Evolutionary conservation across 2,113 vertebrate species (phyloP).

Genomic region (Orthonyx spaldingii): DNA sequence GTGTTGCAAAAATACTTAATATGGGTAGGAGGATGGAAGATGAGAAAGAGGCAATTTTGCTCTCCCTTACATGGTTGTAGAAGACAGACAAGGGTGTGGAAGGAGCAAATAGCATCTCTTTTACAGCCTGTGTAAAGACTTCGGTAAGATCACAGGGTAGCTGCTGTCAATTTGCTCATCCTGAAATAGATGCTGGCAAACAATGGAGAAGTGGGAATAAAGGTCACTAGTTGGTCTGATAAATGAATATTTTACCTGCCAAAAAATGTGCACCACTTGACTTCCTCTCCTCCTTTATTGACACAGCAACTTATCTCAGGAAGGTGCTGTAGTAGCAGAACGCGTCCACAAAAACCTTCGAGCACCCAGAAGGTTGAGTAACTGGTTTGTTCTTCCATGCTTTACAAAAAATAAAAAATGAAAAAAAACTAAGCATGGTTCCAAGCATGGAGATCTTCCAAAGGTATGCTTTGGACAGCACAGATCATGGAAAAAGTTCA

Average conservation of each 20-base stretch:
- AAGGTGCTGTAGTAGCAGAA: neutral
- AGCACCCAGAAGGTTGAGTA: neutral
- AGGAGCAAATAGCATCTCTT: neutral
- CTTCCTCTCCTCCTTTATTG: neutral
- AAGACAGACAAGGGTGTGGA: neutral
- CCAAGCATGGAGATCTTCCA: neutral
- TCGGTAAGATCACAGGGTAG: neutral
- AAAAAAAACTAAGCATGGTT: neutral
- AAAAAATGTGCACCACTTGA: neutral
- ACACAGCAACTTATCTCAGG: neutral
- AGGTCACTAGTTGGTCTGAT: neutral
- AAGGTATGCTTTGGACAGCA: neutral
- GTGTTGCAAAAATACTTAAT: conserved; percentile 19
- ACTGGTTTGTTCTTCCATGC: neutral
- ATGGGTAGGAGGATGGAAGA: neutral
- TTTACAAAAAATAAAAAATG: neutral
- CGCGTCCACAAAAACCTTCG: neutral
- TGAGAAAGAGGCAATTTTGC: neutral
- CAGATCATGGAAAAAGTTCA: neutral
- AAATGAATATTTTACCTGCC: neutral
- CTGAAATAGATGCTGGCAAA: neutral
- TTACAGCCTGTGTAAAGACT: neutral
- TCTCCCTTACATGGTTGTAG: conserved; percentile 44
- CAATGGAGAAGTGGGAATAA: neutral
- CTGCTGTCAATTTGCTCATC: neutral